Evolutionary conservation across 2,113 vertebrate genomes (phyloP), one percentile per base, ranked within the genome.

Genomic region (Bubalus kerabau): DNA sequence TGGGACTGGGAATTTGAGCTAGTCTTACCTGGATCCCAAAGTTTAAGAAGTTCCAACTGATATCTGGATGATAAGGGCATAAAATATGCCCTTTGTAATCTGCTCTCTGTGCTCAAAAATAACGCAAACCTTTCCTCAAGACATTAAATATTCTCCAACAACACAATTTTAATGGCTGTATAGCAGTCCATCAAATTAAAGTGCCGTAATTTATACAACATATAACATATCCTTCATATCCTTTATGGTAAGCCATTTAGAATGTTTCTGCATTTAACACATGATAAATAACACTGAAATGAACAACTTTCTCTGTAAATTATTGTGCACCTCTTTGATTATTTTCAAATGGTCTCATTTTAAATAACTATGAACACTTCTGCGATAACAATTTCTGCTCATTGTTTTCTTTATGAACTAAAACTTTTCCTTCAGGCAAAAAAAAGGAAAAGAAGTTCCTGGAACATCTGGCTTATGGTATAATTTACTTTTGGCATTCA

Each of bases 391-490:
- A 91, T 97, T 97, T 97, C 60, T 97, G 67, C 46, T 98, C 50
- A 89, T 95, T 94, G 91, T 97, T 97, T 97, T 96, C 90, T 94
- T 97, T 96, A 97, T 94, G 94, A 94, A 94, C 56, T 56, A n/a
- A 88, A 96, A 87, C 60, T 96, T 97, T 90, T 96, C 96, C 95
- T 97, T 95, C 67, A 43, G 93, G 93, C 91, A 83, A 50, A 90
- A 86, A 87, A 97, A 92, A 93, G 81, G 60, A 95, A 56, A 76
- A 40, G 56, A 88, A 71, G 40, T 95, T 97, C 91, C 76, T 82
- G 48, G 43, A 97, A 95, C 97, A 98, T 98, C 97, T 98, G 97
- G 96, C 60, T 97, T 97, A 97, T 91, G 80, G 91, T 84, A 40
- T 94, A 50, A 97, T 97, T 98, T 88, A 83, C 93, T 97, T 93